Conservation (phyloP, 2,888 invertebrate genomes). For the Lithophane ornitopus region DNA sequence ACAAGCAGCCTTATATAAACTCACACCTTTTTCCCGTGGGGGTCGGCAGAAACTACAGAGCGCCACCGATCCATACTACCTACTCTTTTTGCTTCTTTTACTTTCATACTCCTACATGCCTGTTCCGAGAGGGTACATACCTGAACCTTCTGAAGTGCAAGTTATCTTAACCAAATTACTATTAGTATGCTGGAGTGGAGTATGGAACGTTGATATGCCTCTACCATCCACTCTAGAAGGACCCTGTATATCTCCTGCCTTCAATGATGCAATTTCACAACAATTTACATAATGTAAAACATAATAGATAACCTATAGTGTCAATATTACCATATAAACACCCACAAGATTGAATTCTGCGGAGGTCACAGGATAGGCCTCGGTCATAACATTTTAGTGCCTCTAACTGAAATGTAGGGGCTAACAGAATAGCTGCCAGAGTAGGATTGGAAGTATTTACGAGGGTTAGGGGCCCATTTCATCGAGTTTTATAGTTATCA, state of each 20-base stretch:
- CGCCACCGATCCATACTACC: too few species aligned
- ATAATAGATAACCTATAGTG: slow-evolving; percentile 17
- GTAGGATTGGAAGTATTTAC: slow-evolving; percentile 28
- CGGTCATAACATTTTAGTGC: slow-evolving; percentile 43
- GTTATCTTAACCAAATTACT: background rate
- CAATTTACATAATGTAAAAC: slow-evolving; percentile 12
- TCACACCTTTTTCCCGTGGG: too few species aligned
- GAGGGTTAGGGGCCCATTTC: slow-evolving; percentile 28
- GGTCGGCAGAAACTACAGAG: too few species aligned
- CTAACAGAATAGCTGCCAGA: slow-evolving; percentile 25
- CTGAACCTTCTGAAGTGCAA: too few species aligned
- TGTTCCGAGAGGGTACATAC: too few species aligned
- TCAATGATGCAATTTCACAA: background rate
- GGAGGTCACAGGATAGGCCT: slow-evolving; percentile 33
- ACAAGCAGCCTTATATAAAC: too few species aligned
- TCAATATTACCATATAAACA: slow-evolving; percentile 42
- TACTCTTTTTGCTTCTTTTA: too few species aligned
- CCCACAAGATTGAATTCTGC: slow-evolving; percentile 49
- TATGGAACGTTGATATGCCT: too few species aligned
- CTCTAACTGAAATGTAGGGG: slow-evolving; percentile 40
- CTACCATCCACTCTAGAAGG: background rate
- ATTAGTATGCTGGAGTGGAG: too few species aligned
- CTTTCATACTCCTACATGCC: too few species aligned
- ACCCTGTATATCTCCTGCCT: background rate
- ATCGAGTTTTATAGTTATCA: slow-evolving; percentile 17